Evolutionary conservation across 2,888 invertebrate genomes (phyloP).

Genomic region (Mycalesis mineus): DNA sequence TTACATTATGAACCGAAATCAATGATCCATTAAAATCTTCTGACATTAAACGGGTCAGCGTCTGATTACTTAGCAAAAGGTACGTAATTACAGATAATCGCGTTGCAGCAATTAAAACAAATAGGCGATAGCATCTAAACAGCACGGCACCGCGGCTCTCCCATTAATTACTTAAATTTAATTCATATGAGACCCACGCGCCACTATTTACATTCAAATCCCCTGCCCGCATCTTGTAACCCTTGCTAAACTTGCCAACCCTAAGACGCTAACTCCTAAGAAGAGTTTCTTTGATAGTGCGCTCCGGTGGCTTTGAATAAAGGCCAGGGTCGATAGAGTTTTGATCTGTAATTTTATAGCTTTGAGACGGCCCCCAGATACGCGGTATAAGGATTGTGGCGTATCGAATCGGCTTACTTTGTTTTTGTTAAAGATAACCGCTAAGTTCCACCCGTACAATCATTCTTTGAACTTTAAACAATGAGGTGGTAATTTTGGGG

Average conservation of each 20-base stretch:
- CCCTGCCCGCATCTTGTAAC: constrained; percentile 68
- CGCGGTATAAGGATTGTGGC: constrained; percentile 59
- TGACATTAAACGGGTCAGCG: background rate
- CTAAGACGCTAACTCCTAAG: constrained; percentile 76
- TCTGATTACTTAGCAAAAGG: background rate
- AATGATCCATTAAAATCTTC: background rate
- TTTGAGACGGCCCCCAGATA: constrained; percentile 66
- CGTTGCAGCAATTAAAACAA: constrained; percentile 41
- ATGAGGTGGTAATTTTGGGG: constrained; percentile 11
- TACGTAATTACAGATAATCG: constrained; percentile 54
- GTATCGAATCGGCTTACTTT: constrained; percentile 47
- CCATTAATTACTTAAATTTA: constrained; percentile 78
- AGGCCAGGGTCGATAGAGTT: constrained; percentile 75
- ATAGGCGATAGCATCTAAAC: constrained; percentile 46
- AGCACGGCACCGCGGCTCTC: constrained; percentile 35
- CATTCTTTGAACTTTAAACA: constrained; percentile 21
- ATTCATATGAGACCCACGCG: constrained; percentile 69
- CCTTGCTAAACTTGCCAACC: constrained; percentile 74
- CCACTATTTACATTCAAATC: constrained; percentile 78
- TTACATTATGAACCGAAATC: background rate
- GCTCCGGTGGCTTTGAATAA: constrained; percentile 72
- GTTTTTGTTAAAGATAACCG: constrained; percentile 51
- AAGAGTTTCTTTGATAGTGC: constrained; percentile 77
- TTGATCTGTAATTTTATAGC: constrained; percentile 79
- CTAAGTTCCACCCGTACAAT: constrained; percentile 11